A percentile compares a stretch with the other conserved stretches of the same genome.
Conservation (phyloP, 2,113 vertebrate species). For the Rhinogobius similis region DNA sequence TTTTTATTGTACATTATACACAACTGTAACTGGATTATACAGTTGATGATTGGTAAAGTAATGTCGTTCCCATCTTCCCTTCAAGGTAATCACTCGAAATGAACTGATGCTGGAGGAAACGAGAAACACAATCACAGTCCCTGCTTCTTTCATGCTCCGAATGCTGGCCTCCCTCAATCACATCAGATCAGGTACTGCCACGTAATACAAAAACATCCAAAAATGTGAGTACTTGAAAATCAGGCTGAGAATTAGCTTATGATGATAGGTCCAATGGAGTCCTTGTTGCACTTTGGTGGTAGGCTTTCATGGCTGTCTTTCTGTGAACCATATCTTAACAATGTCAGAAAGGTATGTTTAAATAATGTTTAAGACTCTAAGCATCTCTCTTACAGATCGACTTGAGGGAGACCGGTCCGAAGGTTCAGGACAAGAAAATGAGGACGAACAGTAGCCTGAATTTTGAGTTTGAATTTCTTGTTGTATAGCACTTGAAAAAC, state of each 20-base stretch:
- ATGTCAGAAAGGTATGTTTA: too few species aligned
- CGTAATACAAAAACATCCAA: background rate
- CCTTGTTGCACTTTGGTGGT: background rate
- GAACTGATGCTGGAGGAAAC: slow-evolving; percentile 98
- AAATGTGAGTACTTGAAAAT: too few species aligned
- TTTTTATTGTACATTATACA: too few species aligned
- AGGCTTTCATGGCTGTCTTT: background rate
- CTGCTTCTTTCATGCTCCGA: slow-evolving; percentile 97
- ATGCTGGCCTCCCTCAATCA: slow-evolving; percentile 98
- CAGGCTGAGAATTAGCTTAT: too few species aligned
- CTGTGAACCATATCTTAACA: background rate
- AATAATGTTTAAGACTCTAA: too few species aligned
- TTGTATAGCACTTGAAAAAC: slow-evolving; percentile 79
- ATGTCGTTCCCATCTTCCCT: slow-evolving; percentile 13
- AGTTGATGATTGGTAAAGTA: background rate
- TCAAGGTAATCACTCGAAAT: slow-evolving; percentile 94
- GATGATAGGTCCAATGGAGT: background rate
- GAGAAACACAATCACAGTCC: slow-evolving; percentile 97
- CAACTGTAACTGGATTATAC: background rate
- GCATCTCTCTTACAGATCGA: slow-evolving; percentile 78
- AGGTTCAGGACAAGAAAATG: slow-evolving; percentile 93
- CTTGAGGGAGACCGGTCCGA: slow-evolving; percentile 93
- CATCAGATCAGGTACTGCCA: slow-evolving; percentile 88
- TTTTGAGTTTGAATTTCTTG: slow-evolving; percentile 62
- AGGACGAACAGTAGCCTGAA: slow-evolving; percentile 84